A percentile compares a stretch with the other conserved stretches of the same genome.
Conservation (phyloP, 1,140 invertebrate genomes). For the Rhopalosiphum padi region DNA sequence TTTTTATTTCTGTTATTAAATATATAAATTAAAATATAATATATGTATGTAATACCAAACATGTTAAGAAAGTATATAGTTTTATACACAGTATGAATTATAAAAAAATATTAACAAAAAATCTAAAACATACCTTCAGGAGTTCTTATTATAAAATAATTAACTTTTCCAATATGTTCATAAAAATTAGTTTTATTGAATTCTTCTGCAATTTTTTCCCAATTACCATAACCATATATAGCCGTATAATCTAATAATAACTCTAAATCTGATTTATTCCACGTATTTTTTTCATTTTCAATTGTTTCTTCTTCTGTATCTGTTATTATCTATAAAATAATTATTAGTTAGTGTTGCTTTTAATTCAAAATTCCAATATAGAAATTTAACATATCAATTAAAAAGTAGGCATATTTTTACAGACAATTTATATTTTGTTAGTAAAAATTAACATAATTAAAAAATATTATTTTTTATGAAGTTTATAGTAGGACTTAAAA, state of each 20-base stretch:
- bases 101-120: not conserved
- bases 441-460: not conserved
- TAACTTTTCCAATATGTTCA: slow-evolving; percentile 28
- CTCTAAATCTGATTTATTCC: slow-evolving; percentile 26
- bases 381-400: not conserved
- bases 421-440: not conserved
- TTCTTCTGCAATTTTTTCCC: slow-evolving; percentile 37
- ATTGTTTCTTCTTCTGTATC: not conserved
- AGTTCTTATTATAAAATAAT: not conserved
- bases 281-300: slow-evolving; percentile 13
- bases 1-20: slow-evolving; percentile 16
- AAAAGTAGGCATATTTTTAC: not conserved
- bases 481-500: no score
- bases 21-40: not conserved
- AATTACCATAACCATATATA: slow-evolving; percentile 46
- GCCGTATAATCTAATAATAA: slow-evolving; percentile 27
- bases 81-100: not conserved
- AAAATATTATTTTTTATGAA: not conserved
- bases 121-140: slow-evolving; percentile 11
- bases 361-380: not conserved
- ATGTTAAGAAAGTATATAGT: not conserved
- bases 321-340: not conserved
- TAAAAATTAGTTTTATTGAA: slow-evolving; percentile 26
- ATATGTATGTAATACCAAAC: not conserved
- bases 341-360: not conserved